Conservation (phyloP, 2,888 invertebrate genomes). For the Drosophila atripex region DNA sequence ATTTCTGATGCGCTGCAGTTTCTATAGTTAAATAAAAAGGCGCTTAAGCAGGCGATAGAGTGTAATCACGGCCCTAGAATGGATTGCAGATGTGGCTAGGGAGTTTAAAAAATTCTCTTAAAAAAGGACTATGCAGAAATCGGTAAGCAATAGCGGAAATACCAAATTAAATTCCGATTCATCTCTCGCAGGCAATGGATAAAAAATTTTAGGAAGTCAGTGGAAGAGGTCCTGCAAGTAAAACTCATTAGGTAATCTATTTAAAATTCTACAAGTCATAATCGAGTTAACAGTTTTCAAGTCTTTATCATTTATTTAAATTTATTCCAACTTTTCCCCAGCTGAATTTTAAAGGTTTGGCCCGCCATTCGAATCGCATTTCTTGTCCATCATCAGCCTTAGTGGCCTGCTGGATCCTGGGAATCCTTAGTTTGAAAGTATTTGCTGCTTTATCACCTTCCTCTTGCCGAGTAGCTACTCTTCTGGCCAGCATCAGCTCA, state of each 20-base stretch:
- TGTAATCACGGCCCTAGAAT: conserved; percentile 41
- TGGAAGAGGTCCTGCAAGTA: neutral
- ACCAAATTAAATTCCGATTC: conserved; percentile 30
- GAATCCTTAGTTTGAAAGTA: conserved; percentile 11
- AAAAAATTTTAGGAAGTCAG: neutral
- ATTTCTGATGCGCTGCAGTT: conserved; percentile 64
- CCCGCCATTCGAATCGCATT: conserved; percentile 1
- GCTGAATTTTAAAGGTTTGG: conserved; percentile 2
- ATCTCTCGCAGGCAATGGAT: neutral
- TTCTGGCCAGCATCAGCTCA: conserved; percentile 39
- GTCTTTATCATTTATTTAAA: conserved; percentile 3
- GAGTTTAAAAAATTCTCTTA: neutral
- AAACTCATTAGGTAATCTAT: neutral
- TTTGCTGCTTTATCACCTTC: conserved; percentile 26
- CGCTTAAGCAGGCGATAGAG: conserved; percentile 58
- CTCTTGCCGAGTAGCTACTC: conserved; percentile 8
- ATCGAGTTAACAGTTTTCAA: neutral
- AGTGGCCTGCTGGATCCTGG: neutral
- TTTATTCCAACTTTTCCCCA: conserved; percentile 1
- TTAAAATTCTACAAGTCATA: conserved; percentile 1
- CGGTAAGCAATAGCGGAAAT: neutral
- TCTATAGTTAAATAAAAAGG: conserved; percentile 70
- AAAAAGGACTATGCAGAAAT: conserved; percentile 1
- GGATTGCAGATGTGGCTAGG: conserved; percentile 22
- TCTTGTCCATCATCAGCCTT: conserved; percentile 10